These are phyloP conservation scores for Potamilus streckersoni DNA, from an alignment of 1,140 invertebrate genomes.

Conservation along the genomic window DNA sequence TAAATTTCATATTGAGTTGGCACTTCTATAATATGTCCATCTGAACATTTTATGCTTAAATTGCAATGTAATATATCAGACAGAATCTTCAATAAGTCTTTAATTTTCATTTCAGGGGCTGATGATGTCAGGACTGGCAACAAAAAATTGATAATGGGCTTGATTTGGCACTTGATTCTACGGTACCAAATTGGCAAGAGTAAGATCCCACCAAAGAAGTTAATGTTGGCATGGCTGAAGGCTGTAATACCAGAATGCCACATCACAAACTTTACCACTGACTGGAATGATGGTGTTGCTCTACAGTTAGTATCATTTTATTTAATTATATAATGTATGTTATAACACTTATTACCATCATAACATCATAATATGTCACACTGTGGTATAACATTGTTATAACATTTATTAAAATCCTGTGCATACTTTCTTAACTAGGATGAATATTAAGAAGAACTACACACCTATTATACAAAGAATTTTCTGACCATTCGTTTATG, in stretches of 20 bases:
- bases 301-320: conserved; percentile 64
- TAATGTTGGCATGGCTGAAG: conserved; percentile 97
- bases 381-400: too few species aligned
- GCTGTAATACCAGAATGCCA: conserved; percentile 92
- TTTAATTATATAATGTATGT: too few species aligned
- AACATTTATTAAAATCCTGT: too few species aligned
- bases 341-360: too few species aligned
- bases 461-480: too few species aligned
- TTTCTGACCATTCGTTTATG: too few species aligned
- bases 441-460: too few species aligned
- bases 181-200: conserved; percentile 94
- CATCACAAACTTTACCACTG: conserved; percentile 94
- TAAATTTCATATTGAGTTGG: not conserved
- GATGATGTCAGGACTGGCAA: conserved; percentile 99
- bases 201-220: conserved; percentile 95
- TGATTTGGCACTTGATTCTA: conserved; percentile 99
- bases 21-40: not conserved
- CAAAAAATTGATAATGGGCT: conserved; percentile 93
- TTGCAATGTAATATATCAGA: not conserved
- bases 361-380: too few species aligned
- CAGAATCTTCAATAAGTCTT: not conserved
- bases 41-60: not conserved
- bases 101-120: conserved; percentile 80
- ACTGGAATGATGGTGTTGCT: conserved; percentile 95
- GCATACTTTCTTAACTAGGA: too few species aligned